Percentiles rank a stretch among this genome's conserved stretches.
Conservation (phyloP, 1,140 invertebrate species). For the Macrobrachium rosenbergii region DNA sequence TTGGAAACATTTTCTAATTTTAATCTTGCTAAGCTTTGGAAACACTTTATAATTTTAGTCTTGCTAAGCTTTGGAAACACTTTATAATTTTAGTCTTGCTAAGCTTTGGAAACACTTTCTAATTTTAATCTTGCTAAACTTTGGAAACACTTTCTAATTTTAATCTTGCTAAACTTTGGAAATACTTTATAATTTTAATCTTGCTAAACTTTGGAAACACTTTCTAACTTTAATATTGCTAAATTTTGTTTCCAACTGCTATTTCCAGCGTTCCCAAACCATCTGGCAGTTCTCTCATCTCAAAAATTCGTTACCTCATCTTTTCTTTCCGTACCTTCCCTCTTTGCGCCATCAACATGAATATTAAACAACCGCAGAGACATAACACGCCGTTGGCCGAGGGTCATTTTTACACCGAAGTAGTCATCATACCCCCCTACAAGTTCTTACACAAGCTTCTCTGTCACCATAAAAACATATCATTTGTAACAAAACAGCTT, state of each 20-base stretch:
- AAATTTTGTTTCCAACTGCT: neutral
- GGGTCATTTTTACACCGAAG: neutral
- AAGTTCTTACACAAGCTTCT: no score
- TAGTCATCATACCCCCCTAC: no score
- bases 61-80: neutral
- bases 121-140: neutral
- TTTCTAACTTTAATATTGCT: neutral
- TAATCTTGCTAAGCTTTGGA: neutral
- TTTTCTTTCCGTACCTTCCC: neutral
- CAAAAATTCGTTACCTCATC: neutral
- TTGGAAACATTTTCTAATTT: neutral
- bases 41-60: neutral
- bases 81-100: neutral
- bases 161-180: neutral
- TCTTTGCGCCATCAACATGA: neutral
- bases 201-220: neutral
- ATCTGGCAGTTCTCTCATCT: neutral
- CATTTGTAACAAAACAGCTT: no score
- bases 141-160: neutral
- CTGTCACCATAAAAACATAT: no score
- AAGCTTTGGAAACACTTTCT: neutral
- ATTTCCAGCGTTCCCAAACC: neutral
- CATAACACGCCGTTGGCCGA: neutral
- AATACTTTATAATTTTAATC: neutral
- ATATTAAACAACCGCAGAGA: no score